Conservation (phyloP, 1,140 invertebrate species). For the Papilio aristodemus region DNA sequence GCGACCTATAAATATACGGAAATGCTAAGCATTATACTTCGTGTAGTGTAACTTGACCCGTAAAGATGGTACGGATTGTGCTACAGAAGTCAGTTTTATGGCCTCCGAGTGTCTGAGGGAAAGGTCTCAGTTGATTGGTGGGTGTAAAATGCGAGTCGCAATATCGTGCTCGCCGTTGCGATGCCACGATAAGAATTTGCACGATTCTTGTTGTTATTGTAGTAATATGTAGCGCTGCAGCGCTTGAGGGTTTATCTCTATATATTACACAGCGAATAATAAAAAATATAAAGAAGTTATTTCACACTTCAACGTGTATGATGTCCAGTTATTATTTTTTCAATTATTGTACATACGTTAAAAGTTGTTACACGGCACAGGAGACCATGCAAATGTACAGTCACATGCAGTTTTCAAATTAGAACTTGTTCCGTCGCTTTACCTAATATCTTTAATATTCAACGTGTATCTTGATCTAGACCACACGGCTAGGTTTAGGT, state of each 20-base stretch:
- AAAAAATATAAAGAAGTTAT: background rate
- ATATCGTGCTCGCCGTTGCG: constrained; percentile 51
- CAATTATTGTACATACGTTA: no score
- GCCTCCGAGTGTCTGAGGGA: constrained; percentile 31
- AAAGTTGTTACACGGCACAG: no score
- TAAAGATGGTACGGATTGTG: constrained; percentile 8
- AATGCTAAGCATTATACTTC: constrained; percentile 4
- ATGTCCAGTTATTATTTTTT: no score
- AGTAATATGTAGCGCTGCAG: constrained; percentile 43
- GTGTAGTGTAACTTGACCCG: constrained; percentile 33
- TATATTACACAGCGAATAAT: background rate
- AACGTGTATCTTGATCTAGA: background rate
- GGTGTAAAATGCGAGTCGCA: constrained; percentile 51
- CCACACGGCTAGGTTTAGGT: background rate
- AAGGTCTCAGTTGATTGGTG: constrained; percentile 45
- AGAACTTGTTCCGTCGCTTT: background rate
- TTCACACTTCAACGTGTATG: background rate
- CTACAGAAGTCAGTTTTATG: constrained; percentile 26
- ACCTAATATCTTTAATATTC: background rate
- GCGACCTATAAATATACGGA: constrained; percentile 20
- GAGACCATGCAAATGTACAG: no score
- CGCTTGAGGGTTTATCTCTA: constrained; percentile 35
- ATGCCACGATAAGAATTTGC: constrained; percentile 65
- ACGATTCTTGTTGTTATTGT: constrained; percentile 54
- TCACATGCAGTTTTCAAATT: background rate